Evolutionary conservation across 2,888 invertebrate species (phyloP).

Genomic region (Pteria penguin): DNA sequence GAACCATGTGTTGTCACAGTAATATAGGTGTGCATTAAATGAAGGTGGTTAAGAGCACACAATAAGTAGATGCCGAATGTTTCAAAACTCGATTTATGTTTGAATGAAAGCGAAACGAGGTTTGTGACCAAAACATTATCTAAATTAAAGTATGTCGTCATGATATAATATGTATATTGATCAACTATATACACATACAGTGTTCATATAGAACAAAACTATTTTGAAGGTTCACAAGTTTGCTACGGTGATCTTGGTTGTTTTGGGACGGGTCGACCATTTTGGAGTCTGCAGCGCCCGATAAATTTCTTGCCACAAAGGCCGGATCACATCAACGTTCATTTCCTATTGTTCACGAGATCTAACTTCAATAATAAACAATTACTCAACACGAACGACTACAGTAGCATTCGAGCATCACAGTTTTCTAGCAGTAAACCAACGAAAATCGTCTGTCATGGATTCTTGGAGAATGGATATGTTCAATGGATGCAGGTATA

Average conservation of each 20-base stretch:
- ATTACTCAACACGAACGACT: conserved; percentile 51
- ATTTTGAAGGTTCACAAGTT: conserved; percentile 82
- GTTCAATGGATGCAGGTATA: conserved; percentile 66
- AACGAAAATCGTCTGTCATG: conserved; percentile 66
- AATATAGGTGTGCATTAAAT: no score
- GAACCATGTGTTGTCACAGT: no score
- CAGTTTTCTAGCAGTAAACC: conserved; percentile 51
- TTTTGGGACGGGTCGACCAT: conserved; percentile 87
- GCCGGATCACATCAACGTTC: conserved; percentile 54
- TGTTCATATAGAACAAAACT: no score
- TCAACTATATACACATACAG: no score
- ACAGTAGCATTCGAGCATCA: conserved; percentile 46
- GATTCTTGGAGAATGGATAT: conserved; percentile 65
- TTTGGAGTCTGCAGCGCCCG: conserved; percentile 85
- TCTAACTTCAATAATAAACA: conserved; percentile 38
- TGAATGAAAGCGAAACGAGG: no score
- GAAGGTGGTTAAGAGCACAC: no score
- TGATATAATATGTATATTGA: no score
- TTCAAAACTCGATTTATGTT: no score
- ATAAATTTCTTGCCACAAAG: conserved; percentile 62
- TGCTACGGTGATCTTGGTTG: conserved; percentile 95
- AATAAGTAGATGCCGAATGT: no score
- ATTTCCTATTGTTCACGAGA: conserved; percentile 61
- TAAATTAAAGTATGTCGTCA: no score
- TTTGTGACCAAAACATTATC: no score